Base-by-base conservation (phyloP, 2,888 invertebrate species). In the Trachelus stipa region DNA sequence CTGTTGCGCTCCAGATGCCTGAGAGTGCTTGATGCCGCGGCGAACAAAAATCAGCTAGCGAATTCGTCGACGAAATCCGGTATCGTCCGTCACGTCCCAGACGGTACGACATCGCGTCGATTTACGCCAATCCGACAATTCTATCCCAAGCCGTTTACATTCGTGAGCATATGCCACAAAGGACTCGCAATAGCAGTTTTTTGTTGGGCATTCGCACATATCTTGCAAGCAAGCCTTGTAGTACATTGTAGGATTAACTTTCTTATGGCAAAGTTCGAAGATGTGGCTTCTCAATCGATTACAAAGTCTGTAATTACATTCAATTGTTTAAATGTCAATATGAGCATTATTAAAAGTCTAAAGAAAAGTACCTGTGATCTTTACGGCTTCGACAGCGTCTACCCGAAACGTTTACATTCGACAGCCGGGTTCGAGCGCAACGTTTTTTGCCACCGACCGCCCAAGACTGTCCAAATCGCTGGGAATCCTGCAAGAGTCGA, bases 101-200 rank as follows among this genome's bases (percentile, higher is more conserved):
- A 90, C 86, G 92, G 92, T 87, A 56, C 93, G 93, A 88, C 97
- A 97, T 88, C 94, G 94, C 76, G 95, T 95, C 30, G 93, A 93
- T 74, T 93, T 92, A 80, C 95, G 93, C 97, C 97, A 98, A 83
- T 95, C 93, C 0, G 92, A 92, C 74, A 96, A 92, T 80, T 94
- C 93, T 0, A 96, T 95, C 0, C 97, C 97, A 69, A 96, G 91
- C 34, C 97, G 93, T 81, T 95, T 93, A 89, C 98, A 98, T 90
- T 97, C 97, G 83, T 97, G 95, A 0, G 96, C 96, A 89, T 98
- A 98, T 3, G 98, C 98, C 77, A 95, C 95, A 87, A 98, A 95
- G 81, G 97, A 96, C 84, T 98, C 97, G 91, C 98, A 98, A 90
- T 97, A 96, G 87, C 98, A 98, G 87, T 94, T 93, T 79, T 94